Percentiles rank a stretch among this genome's conserved stretches.
Conservation (phyloP, 2,888 invertebrate species). For the Agelastica alni region DNA sequence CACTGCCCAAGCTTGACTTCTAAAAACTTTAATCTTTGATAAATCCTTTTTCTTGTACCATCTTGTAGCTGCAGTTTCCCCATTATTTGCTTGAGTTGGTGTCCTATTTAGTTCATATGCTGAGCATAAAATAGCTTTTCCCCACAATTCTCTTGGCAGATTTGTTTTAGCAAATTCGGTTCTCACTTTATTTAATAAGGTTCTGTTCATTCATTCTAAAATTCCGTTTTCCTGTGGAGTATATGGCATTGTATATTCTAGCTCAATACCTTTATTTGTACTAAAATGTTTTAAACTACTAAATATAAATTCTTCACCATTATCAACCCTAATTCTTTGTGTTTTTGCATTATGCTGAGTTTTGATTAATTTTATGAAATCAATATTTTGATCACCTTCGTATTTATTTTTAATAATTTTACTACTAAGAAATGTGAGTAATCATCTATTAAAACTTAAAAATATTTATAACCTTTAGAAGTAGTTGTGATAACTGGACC, state of each 20-base stretch:
- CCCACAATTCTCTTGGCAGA: slow-evolving; percentile 35
- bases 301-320: slow-evolving; percentile 11
- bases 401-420: neutral
- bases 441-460: neutral
- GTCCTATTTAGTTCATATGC: slow-evolving; percentile 36
- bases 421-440: neutral
- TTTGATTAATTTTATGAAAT: neutral
- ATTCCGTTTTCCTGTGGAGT: slow-evolving; percentile 38
- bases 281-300: slow-evolving; percentile 26
- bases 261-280: slow-evolving; percentile 23
- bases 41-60: slow-evolving; percentile 36
- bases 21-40: slow-evolving; percentile 36
- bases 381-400: neutral
- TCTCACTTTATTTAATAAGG: slow-evolving; percentile 35
- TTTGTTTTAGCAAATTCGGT: slow-evolving; percentile 33
- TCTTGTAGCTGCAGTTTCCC: slow-evolving; percentile 26
- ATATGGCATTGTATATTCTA: too few species aligned
- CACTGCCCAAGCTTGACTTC: slow-evolving; percentile 33
- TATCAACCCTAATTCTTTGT: neutral
- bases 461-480: too few species aligned
- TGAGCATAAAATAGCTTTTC: slow-evolving; percentile 36
- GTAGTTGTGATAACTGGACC: too few species aligned
- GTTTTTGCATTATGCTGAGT: neutral
- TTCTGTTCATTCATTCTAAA: slow-evolving; percentile 37
- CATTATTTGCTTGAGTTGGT: slow-evolving; percentile 27